Percentiles rank a stretch among this genome's conserved stretches.
These are phyloP conservation scores for Sabellastarte sp. DNA, from an alignment of 2,888 invertebrate genomes.

Conservation along the genomic window DNA sequence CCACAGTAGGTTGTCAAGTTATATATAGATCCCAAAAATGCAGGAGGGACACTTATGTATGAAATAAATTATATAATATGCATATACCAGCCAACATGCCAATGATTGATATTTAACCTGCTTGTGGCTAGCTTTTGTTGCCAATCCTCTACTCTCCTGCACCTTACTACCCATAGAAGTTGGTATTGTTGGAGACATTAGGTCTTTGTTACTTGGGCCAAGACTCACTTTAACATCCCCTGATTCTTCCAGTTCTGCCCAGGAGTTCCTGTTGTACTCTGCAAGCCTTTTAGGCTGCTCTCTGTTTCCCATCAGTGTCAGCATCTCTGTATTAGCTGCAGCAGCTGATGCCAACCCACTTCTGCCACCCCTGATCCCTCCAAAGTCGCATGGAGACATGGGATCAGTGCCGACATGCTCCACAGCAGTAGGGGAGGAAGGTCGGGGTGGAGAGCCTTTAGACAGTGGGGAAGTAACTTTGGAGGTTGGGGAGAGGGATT, in stretches of 20 bases:
- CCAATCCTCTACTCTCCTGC: too few species aligned
- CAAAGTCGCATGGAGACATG: not conserved
- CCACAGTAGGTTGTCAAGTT: too few species aligned
- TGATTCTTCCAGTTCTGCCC: slow-evolving; percentile 8
- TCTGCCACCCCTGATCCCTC: not conserved
- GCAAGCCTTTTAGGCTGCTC: slow-evolving; percentile 28
- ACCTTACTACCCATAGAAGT: too few species aligned
- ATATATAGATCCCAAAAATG: too few species aligned
- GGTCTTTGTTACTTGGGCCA: not conserved
- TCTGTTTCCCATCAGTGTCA: slow-evolving; percentile 10
- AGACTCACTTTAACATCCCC: not conserved
- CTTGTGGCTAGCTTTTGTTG: too few species aligned
- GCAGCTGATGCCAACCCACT: not conserved
- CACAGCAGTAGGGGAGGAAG: slow-evolving; percentile 9
- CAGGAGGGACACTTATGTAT: too few species aligned
- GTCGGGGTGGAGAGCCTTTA: slow-evolving; percentile 9
- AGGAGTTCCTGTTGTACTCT: slow-evolving; percentile 24
- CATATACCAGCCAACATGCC: too few species aligned
- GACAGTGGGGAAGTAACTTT: slow-evolving; percentile 10
- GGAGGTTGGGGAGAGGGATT: slow-evolving; percentile 13
- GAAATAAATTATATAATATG: too few species aligned
- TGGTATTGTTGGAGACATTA: too few species aligned
- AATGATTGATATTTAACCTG: too few species aligned
- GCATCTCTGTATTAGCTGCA: slow-evolving; percentile 3
- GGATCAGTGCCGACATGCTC: not conserved